Evolutionary conservation across 2,113 vertebrate species (phyloP).

Genomic region (Brienomyrus longianalis): DNA sequence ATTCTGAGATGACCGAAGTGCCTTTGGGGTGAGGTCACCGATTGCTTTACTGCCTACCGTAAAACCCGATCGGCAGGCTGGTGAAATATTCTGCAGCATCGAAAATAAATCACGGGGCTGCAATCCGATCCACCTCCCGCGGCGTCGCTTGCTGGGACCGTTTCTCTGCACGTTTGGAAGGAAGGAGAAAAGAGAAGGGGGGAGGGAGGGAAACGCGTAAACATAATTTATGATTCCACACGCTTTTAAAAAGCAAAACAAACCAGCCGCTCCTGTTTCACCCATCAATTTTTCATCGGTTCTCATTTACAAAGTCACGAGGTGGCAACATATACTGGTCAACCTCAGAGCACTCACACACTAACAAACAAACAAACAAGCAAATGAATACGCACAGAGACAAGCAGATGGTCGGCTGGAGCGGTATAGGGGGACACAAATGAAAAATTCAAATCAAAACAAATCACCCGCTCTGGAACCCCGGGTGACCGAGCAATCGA

Average conservation of each 20-base stretch:
- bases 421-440: constrained; percentile 21
- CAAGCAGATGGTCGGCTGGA: constrained; percentile 25
- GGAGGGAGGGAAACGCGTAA: constrained; percentile 18
- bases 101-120: constrained; percentile 35
- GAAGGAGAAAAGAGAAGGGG: neutral
- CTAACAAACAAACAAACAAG: constrained; percentile 24
- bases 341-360: constrained; percentile 22
- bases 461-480: neutral
- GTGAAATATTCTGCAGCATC: constrained; percentile 15
- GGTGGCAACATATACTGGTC: constrained; percentile 38
- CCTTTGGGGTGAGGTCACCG: constrained; percentile 30
- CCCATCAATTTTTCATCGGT: constrained; percentile 44
- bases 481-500: neutral
- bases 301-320: constrained; percentile 47
- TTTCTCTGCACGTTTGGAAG: neutral
- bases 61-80: constrained; percentile 28
- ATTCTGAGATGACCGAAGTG: constrained; percentile 25
- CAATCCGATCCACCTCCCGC: constrained; percentile 15
- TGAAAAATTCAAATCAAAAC: neutral
- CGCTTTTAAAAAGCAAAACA: constrained; percentile 42
- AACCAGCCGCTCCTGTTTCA: constrained; percentile 44
- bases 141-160: neutral
- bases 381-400: constrained; percentile 19
- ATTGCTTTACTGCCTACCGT: constrained; percentile 20
- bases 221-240: constrained; percentile 45